Evolutionary conservation across 2,888 invertebrate genomes (phyloP), one percentile per base, ranked within the genome.

Genomic region (Cylindroiulus punctatus): DNA sequence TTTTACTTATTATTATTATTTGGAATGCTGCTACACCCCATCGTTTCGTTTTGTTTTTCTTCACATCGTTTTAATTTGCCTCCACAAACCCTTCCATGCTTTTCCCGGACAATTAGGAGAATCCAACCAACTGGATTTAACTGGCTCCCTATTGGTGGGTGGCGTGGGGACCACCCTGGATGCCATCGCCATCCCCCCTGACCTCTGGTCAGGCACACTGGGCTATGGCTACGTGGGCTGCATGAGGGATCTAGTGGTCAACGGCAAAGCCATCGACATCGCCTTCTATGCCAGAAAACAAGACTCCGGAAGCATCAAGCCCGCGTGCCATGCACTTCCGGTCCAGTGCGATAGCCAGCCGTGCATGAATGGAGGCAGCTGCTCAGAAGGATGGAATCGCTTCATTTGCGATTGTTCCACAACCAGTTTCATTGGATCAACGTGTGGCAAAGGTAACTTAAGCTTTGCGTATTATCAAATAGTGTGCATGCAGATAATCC

Each of bases 361-460:
- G 0, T 98, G 98, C 90, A 94, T 96, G 91, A 96, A 98, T 90
- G 95, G 95, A 2, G 97, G 97, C 0, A 92, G 93, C 32, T 98
- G 98, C 91, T 92, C 94, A 5, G 98, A 98, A 91, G 98, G 98
- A 0, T 98, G 98, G 98, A 98, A 98, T 92, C 93, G 98, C 87
- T 96, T 96, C 89, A 93, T 97, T 86, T 98, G 98, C 90, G 98
- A 98, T 91, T 98, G 98, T 91, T 95, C 96, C 14, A 93, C 94
- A 52, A 98, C 98, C 0, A 93, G 95, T 88, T 98, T 95, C 90
- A 95, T 95, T 0, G 98, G 98, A 42, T 95, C 96, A 0, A 97
- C 96, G 17, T 98, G 98, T 92, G 97, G 97, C 88, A 93, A 95
- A 92, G 95, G 96, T 95, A 90, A 90, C 86, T 81, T 10, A 1